Evolutionary conservation across 2,113 vertebrate genomes (phyloP), one percentile per base, ranked within the genome.

Genomic region (Vidua chalybeata): DNA sequence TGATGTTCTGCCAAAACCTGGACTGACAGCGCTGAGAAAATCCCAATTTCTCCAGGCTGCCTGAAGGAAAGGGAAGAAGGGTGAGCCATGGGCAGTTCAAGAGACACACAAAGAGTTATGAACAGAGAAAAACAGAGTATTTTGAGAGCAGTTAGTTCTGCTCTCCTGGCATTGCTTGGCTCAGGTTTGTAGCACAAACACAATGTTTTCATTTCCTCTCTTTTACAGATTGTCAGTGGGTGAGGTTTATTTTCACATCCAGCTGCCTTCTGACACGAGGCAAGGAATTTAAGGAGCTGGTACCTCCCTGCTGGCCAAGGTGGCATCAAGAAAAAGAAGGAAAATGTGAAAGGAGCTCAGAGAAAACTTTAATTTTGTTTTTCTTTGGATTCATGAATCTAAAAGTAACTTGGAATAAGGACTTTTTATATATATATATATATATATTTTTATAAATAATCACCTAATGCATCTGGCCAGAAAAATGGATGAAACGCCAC

Each of bases 71-170:
- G 9, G 27, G 33, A 49, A 56, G 68, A 58, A 84, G 35, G 19
- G 8, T 30, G 69, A 84, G 28, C 33, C 22, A 2, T 4, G 18
- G 28, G 19, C 9, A 8, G 0, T 30, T 52, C 59, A 43, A 61
- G 39, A 56, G 37, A 11, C 20, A 23, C 37, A 43, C 3, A 2
- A 11, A 26, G 39, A 71, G n/a, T 15, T 6, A 11, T 13, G 8
- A 55, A 7, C 41, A 61, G 4, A 8, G 0, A 31, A 2, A 46
- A 74, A 39, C 14, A 45, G 7, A 3, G 0, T 15, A 3, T 22
- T 46, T 28, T 37, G 10, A 7, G 58, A 75, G 54, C 1, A 0
- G n/a, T 31, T 54, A 0, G 0, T 56, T 69, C 89, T 8, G 1
- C 49, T 56, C 39, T 51, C 77, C 45, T 61, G 43, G 30, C 15